Evolutionary conservation across 2,888 invertebrate genomes (phyloP), one percentile per base, ranked within the genome.

Genomic region (Hypomecis punctinalis): DNA sequence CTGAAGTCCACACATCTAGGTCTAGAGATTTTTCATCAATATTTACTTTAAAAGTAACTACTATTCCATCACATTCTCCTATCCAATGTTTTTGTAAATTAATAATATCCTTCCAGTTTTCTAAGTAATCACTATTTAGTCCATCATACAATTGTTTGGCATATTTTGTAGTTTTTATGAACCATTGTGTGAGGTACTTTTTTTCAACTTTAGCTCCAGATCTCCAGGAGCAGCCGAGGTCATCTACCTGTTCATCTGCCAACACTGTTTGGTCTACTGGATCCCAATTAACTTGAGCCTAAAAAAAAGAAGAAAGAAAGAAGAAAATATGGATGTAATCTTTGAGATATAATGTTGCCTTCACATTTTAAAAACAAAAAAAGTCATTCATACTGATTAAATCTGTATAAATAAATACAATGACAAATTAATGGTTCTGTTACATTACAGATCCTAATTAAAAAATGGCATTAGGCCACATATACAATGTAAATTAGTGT

Each of bases 181-280:
- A 99, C 99, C 99, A 99, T 82, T 99, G 99, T 42, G 95, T 96
- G 0, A 99, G 93, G 64, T 96, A 89, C 86, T 96, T 97, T 79
- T 97, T 98, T 85, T 99, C 97, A 6, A 98, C 98, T 88, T 96
- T 95, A 6, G 98, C 99, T 1, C 99, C 99, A 5, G 99, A 99
- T 65, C 99, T 94, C 99, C 99, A 99, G 0, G 99, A 98, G 77
- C 94, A 94, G 9, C 98, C 98, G 78, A 96, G 94, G 52, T 95
- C 95, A 91, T 99, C 98, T 5, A 99, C 98, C 94, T 99, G 99
- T 85, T 99, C 99, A 89, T 99, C 97, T 5, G 99, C 99, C 70
- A 99, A 89, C 1, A 99, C 99, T 4, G 99, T 99, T 87, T 97
- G 92, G 90, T 99, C 99, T 0, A 99, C 94, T 1, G 99, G 99